A percentile compares a stretch with the other conserved stretches of the same genome.
Conservation (phyloP, 2,797 vertebrate genomes). For the Onychomys leucogaster region DNA sequence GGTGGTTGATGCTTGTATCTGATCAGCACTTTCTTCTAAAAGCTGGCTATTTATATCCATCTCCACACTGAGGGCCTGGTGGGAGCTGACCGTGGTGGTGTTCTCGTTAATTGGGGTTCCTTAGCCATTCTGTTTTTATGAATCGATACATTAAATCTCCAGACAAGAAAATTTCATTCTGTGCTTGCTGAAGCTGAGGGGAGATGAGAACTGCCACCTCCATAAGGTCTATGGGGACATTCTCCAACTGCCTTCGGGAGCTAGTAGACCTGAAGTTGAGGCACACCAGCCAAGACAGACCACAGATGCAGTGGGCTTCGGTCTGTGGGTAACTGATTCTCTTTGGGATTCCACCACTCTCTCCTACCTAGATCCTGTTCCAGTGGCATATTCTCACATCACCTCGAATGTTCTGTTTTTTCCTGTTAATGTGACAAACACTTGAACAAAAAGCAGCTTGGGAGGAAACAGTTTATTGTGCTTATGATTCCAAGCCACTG, state of each 20-base stretch:
- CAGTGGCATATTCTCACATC: fast-evolving
- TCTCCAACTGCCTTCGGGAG: neutral
- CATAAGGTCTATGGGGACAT: neutral
- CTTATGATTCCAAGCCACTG: neutral
- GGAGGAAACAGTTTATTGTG: neutral
- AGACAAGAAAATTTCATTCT: neutral
- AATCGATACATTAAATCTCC: neutral
- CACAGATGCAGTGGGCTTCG: fast-evolving
- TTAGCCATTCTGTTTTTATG: neutral
- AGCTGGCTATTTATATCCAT: constrained; percentile 78
- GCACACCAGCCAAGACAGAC: fast-evolving
- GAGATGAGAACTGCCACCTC: fast-evolving
- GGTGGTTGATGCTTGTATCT: constrained; percentile 53
- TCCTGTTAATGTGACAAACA: neutral
- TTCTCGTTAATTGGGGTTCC: neutral
- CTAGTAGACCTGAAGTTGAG: no score
- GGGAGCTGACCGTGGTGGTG: neutral
- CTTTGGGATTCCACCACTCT: neutral
- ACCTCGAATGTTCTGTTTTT: neutral
- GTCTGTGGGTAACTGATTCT: neutral
- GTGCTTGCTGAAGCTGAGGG: neutral
- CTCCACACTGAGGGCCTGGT: neutral
- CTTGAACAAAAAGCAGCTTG: no score
- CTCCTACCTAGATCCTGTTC: no score
- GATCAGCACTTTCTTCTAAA: constrained; percentile 81